Percentiles rank a stretch among this genome's conserved stretches.
phyloP scores from a whole-genome alignment of 2,113 vertebrate genomes.

The Trematomus loennbergii region DNA sequence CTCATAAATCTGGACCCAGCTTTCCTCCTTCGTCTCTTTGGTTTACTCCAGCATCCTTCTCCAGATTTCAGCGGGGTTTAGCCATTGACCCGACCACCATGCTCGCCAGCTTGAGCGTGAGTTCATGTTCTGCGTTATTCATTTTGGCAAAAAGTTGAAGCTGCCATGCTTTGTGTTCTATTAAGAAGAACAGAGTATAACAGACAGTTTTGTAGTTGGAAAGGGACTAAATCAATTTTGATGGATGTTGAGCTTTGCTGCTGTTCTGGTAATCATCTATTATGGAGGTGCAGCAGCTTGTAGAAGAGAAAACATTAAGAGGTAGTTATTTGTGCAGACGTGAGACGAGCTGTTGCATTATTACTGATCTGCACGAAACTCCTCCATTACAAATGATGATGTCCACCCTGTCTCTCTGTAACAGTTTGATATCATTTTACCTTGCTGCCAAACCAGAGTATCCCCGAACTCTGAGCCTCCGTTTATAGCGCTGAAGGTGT shows the following conservation, averaged over 20 bases:
- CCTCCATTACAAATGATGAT: constrained; percentile 47
- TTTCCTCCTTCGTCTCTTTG: no score
- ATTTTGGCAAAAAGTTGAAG: no score
- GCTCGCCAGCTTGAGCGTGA: no score
- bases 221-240: not conserved
- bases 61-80: no score
- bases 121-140: no score
- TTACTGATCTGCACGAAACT: constrained; percentile 25
- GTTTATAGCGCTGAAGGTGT: constrained; percentile 42
- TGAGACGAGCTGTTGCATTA: not conserved
- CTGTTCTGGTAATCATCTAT: not conserved
- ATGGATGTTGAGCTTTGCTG: not conserved
- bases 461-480: constrained; percentile 24
- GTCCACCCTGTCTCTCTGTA: constrained; percentile 1
- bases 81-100: no score
- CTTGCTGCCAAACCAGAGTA: constrained; percentile 54
- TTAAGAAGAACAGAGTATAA: no score
- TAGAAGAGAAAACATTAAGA: not conserved
- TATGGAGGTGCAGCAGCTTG: not conserved
- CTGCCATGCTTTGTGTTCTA: no score
- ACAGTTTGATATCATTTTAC: constrained; percentile 36
- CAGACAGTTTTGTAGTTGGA: not conserved
- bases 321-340: not conserved
- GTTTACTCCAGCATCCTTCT: no score
- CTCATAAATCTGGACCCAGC: no score